These are phyloP conservation scores for Stenopsyche tienmushanensis DNA, from an alignment of 1,140 invertebrate species.

Conservation along the genomic window DNA sequence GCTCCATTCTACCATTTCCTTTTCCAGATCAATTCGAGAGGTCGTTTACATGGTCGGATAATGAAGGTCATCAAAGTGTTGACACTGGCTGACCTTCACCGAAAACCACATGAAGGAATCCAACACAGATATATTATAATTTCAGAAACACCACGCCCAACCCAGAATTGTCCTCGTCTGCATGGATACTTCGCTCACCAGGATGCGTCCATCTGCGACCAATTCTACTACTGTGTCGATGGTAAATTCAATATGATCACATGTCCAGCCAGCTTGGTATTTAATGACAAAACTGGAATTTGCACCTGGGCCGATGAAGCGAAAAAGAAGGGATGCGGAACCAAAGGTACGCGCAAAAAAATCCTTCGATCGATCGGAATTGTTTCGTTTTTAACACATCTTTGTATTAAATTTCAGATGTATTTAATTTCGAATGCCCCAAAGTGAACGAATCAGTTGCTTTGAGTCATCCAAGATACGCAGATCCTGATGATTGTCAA, in stretches of 20 bases:
- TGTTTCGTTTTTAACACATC: no score
- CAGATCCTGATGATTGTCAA: constrained; percentile 87
- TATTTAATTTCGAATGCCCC: constrained; percentile 82
- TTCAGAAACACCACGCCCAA: constrained; percentile 72
- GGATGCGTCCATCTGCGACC: constrained; percentile 75
- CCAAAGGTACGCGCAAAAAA: constrained; percentile 68
- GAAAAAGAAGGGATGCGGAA: constrained; percentile 80
- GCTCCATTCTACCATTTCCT: constrained; percentile 48
- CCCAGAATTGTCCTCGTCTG: constrained; percentile 74
- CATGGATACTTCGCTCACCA: constrained; percentile 89
- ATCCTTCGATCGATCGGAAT: no score
- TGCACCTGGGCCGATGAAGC: constrained; percentile 91
- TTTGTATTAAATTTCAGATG: constrained; percentile 60
- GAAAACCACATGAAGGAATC: no score
- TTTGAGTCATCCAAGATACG: constrained; percentile 79
- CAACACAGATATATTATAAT: no score
- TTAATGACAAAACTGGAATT: constrained; percentile 84
- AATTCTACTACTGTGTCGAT: constrained; percentile 90
- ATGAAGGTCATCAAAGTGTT: no score
- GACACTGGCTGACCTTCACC: no score
- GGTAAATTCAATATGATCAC: constrained; percentile 86
- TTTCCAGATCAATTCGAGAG: not conserved
- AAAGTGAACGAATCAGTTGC: constrained; percentile 70
- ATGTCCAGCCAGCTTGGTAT: constrained; percentile 84
- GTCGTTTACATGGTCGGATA: no score